Evolutionary conservation across 1,140 invertebrate species (phyloP).

Genomic region (Penaeus japonicus): DNA sequence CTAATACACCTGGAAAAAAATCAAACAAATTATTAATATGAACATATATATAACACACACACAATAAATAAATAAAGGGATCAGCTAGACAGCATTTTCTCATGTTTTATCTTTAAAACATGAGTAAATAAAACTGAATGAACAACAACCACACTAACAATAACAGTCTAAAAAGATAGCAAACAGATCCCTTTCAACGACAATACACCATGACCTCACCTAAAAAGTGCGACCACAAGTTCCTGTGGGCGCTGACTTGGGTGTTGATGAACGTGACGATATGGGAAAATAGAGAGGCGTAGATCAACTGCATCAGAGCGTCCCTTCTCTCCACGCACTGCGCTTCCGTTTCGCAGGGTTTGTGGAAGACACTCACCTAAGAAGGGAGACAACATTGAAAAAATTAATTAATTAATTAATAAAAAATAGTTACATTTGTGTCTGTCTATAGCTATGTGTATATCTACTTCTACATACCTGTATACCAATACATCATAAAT

Average conservation of each 20-base stretch:
- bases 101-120: too few relatives aligned
- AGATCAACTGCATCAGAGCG: constrained; percentile 60
- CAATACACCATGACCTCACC: constrained; percentile 20
- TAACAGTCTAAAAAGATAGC: neutral
- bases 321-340: constrained; percentile 60
- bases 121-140: too few relatives aligned
- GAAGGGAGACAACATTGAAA: neutral
- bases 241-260: constrained; percentile 46
- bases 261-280: constrained; percentile 59
- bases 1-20: constrained; percentile 65
- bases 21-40: too few relatives aligned
- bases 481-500: neutral
- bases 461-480: neutral
- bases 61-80: too few relatives aligned
- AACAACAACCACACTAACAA: neutral
- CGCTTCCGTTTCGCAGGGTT: constrained; percentile 54
- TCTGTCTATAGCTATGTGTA: neutral
- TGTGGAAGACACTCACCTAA: constrained; percentile 59
- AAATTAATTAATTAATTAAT: neutral
- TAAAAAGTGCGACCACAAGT: constrained; percentile 41
- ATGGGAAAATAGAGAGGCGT: constrained; percentile 60
- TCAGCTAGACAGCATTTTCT: too few relatives aligned
- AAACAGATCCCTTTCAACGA: neutral
- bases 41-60: too few relatives aligned
- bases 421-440: neutral